Evolutionary conservation across 64 coral and sea anemone species (phyloP), one percentile per base, ranked within the genome.

Genomic region (Pocillopora verrucosa): DNA sequence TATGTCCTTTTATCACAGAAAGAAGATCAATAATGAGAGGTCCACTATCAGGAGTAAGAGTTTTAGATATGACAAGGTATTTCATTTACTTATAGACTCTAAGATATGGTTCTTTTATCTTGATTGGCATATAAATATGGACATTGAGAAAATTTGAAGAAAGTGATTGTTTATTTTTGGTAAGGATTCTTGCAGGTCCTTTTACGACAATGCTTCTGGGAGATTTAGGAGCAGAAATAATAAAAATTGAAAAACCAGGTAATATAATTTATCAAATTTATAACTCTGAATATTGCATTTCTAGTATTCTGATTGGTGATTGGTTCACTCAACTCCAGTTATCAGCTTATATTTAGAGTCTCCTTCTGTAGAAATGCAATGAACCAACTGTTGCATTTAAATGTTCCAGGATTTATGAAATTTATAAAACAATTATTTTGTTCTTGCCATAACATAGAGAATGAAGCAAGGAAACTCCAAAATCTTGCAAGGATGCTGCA

Each of bases 181-280:
- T 25, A 37, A 22, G 94, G 88, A 91, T 96, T 41, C 79, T 96
- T n/a, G 94, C 94, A 67, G 94, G 94, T n/a, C 94, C 94, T 83
- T 96, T 96, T 92, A 83, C 94, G 72, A 89, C 94, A 20, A 96
- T 96, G 94, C 91, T 96, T 83, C 94, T 96, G n/a, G 85, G 75
- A 69, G 94, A 96, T 60, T 77, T 96, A 64, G 94, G 94, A 63
- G 94, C 94, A 76, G 94, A 96, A 87, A 88, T 96, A 14, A 90
- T 96, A 60, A 96, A 96, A 84, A 88, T 96, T 26, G 94, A 96
- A 73, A 96, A 65, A 36, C 94, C 94, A 85, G 94, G 94, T 88
- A 51, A 93, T 64, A 61, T 56, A 9, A 85, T 45, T 56, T 51
- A 56, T 57, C 13, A 75, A 75, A 20, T 77, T 22, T 77, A 17